phyloP scores from a whole-genome alignment of 1,140 invertebrate genomes.

The Nautilus pompilius region DNA sequence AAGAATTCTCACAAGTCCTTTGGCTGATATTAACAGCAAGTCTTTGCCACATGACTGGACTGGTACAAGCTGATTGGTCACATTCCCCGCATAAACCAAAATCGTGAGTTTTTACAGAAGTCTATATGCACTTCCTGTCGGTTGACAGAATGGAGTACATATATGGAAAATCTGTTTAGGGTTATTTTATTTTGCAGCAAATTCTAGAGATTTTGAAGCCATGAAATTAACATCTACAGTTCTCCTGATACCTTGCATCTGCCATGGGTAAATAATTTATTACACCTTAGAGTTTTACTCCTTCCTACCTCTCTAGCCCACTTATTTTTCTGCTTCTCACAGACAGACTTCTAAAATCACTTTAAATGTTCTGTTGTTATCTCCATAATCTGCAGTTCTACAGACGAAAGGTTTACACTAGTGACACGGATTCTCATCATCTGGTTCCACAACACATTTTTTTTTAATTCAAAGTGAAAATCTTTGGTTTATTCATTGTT shows the following conservation, averaged over 20 bases:
- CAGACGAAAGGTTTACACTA: neutral
- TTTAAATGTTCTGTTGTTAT: neutral
- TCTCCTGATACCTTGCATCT: slow-evolving; percentile 5
- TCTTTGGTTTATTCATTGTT: neutral
- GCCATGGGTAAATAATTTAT: slow-evolving; percentile 5
- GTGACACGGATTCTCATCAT: slow-evolving; percentile 1
- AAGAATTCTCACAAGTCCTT: slow-evolving; percentile 5
- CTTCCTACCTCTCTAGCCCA: neutral
- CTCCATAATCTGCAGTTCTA: neutral
- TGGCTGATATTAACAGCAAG: slow-evolving; percentile 1
- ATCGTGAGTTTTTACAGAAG: slow-evolving; percentile 7
- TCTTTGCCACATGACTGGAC: slow-evolving; percentile 6
- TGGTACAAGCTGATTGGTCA: neutral
- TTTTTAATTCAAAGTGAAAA: neutral
- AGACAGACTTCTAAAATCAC: neutral
- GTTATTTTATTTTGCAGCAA: neutral
- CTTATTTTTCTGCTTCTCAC: neutral
- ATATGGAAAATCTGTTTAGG: neutral
- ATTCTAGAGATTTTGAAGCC: neutral
- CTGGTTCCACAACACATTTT: neutral
- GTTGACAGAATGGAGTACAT: neutral
- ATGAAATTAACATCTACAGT: slow-evolving; percentile 6
- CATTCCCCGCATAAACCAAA: neutral
- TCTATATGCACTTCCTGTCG: slow-evolving; percentile 6
- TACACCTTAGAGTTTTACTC: slow-evolving; percentile 4